Percentiles rank a stretch among this genome's conserved stretches.
Evolutionary conservation across 2,888 invertebrate genomes (phyloP).

Genomic region (Marasmarcha lunaedactyla): DNA sequence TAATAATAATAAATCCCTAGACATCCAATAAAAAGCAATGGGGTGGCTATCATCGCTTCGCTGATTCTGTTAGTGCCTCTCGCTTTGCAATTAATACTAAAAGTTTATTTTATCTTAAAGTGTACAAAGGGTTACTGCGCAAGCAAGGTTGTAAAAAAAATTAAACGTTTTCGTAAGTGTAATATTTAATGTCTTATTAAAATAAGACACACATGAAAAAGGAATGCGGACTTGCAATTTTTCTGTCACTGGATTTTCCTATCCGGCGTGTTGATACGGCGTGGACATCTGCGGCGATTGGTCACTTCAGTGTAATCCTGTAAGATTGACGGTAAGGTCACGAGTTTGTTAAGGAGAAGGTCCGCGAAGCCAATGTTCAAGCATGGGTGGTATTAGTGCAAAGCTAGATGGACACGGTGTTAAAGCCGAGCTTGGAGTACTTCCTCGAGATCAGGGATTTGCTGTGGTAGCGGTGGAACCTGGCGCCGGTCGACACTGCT

Average conservation of each 20-base stretch:
- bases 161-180: constrained; percentile 26
- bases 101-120: neutral
- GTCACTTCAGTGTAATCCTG: constrained; percentile 61
- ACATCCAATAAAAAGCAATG: no score
- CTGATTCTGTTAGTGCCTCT: constrained; percentile 14
- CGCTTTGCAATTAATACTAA: constrained; percentile 17
- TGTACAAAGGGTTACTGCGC: constrained; percentile 20
- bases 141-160: constrained; percentile 38
- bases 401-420: constrained; percentile 63
- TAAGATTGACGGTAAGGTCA: constrained; percentile 61
- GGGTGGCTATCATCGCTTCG: constrained; percentile 17
- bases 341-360: constrained; percentile 32
- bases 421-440: constrained; percentile 72
- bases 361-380: constrained; percentile 52
- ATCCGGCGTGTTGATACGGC: constrained; percentile 17
- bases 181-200: constrained; percentile 57
- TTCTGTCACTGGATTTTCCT: constrained; percentile 17
- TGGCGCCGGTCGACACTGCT: constrained; percentile 74
- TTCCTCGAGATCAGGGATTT: constrained; percentile 81
- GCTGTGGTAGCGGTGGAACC: constrained; percentile 80
- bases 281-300: constrained; percentile 4
- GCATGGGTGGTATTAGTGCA: constrained; percentile 50
- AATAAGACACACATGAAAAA: constrained; percentile 41
- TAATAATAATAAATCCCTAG: no score
- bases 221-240: constrained; percentile 57